A percentile compares a stretch with the other conserved stretches of the same genome.
phyloP scores from a whole-genome alignment of 1,140 invertebrate genomes.

The Agrypnia vestita region DNA sequence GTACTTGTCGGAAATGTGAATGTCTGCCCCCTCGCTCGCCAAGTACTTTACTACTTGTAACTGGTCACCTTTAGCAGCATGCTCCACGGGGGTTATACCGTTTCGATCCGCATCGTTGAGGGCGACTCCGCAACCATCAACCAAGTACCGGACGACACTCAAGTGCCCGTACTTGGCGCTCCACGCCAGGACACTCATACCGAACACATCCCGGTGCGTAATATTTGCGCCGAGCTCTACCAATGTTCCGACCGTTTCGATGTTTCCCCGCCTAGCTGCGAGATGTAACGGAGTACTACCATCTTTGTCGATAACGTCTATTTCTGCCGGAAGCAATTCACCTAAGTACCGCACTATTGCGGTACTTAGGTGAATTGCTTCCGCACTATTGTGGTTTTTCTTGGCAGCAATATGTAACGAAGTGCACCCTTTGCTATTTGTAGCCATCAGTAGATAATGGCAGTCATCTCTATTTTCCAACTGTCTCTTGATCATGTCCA shows the following conservation, averaged over 20 bases:
- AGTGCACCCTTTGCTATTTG: not conserved
- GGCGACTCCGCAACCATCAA: not conserved
- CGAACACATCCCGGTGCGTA: not conserved
- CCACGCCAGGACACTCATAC: not conserved
- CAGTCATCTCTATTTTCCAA: not conserved
- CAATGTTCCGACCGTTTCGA: not conserved
- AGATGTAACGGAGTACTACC: not conserved
- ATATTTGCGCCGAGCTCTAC: not conserved
- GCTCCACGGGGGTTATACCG: constrained; percentile 11
- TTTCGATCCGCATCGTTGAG: not conserved
- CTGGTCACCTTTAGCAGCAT: constrained; percentile 33
- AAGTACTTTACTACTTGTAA: constrained; percentile 19
- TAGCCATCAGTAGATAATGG: not conserved
- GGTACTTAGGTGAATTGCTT: too few relatives aligned
- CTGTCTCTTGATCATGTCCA: not conserved
- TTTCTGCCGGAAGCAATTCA: too few relatives aligned
- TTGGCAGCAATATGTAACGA: not conserved
- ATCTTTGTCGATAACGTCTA: not conserved
- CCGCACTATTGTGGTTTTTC: too few relatives aligned
- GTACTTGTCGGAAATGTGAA: constrained; percentile 22
- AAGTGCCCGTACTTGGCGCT: not conserved
- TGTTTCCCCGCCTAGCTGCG: not conserved
- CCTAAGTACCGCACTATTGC: not conserved
- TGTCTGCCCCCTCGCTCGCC: constrained; percentile 19
- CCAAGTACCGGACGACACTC: not conserved